These are phyloP conservation scores for Eulemur rufifrons DNA, from an alignment of 2,113 vertebrate species.

Conservation along the genomic window DNA sequence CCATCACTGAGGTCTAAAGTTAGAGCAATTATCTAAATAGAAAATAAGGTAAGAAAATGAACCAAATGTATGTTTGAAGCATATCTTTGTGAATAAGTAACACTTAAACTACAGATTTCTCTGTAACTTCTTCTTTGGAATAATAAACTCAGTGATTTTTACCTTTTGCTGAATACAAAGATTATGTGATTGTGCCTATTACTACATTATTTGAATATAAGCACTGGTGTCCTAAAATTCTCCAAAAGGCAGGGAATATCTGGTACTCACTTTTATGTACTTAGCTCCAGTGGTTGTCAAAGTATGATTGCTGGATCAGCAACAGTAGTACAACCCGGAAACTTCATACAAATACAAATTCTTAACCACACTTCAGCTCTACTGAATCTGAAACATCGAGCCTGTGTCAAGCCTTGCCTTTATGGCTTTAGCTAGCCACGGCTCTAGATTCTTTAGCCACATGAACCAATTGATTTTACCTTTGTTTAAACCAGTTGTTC, in stretches of 20 bases:
- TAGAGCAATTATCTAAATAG: slow-evolving; percentile 82
- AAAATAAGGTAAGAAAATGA: slow-evolving; percentile 29
- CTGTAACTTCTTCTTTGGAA: slow-evolving; percentile 5
- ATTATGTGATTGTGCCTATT: neutral
- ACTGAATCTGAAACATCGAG: neutral
- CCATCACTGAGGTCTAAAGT: slow-evolving; percentile 81
- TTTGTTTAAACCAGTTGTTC: neutral
- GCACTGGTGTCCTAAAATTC: neutral
- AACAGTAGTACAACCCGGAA: neutral
- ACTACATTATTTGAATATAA: neutral
- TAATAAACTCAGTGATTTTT: neutral
- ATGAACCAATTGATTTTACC: neutral
- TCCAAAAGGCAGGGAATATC: neutral
- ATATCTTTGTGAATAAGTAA: neutral
- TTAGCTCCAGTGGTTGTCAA: neutral
- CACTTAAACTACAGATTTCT: neutral
- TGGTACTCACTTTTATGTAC: neutral
- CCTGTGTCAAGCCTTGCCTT: neutral
- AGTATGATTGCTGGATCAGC: neutral
- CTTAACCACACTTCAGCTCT: neutral
- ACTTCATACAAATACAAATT: neutral
- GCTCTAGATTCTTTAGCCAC: neutral
- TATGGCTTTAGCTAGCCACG: neutral
- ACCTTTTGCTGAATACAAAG: slow-evolving; percentile 3
- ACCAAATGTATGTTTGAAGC: neutral